Conservation (phyloP, 1,140 invertebrate species). For the Stenopsyche tienmushanensis region DNA sequence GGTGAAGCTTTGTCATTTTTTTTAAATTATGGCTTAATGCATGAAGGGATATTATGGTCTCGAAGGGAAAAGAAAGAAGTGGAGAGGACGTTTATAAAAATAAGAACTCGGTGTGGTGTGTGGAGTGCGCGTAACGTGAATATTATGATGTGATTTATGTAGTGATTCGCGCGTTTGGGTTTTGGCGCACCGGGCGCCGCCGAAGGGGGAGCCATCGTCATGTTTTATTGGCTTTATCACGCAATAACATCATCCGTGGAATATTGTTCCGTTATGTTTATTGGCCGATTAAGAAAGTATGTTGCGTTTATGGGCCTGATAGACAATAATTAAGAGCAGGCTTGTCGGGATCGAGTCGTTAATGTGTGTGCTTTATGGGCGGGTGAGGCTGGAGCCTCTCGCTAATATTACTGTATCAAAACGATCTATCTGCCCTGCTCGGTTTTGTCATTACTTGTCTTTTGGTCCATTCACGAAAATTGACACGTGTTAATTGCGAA, state of each 20-base stretch:
- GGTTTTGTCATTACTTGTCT: background rate
- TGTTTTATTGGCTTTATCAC: background rate
- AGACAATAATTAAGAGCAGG: constrained; percentile 7
- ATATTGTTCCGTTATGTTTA: constrained; percentile 4
- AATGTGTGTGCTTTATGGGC: constrained; percentile 1
- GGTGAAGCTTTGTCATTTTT: too few species aligned
- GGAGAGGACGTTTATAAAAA: too few species aligned
- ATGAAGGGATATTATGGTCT: too few species aligned
- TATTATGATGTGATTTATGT: too few species aligned
- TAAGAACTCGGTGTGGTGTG: too few species aligned
- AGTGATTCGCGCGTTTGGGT: too few species aligned
- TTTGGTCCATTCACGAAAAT: background rate
- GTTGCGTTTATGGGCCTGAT: constrained; percentile 8
- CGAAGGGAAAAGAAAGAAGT: too few species aligned
- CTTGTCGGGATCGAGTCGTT: background rate
- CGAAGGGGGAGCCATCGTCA: background rate
- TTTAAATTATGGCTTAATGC: too few species aligned
- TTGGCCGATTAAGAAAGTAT: constrained; percentile 25
- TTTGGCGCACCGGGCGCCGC: background rate
- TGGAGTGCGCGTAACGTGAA: too few species aligned
- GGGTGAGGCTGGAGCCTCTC: too few species aligned
- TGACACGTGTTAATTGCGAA: background rate
- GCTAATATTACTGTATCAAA: too few species aligned
- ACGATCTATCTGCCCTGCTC: background rate
- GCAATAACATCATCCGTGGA: constrained; percentile 1